Conservation (phyloP, 2,113 vertebrate genomes). For the Clarias magur region DNA sequence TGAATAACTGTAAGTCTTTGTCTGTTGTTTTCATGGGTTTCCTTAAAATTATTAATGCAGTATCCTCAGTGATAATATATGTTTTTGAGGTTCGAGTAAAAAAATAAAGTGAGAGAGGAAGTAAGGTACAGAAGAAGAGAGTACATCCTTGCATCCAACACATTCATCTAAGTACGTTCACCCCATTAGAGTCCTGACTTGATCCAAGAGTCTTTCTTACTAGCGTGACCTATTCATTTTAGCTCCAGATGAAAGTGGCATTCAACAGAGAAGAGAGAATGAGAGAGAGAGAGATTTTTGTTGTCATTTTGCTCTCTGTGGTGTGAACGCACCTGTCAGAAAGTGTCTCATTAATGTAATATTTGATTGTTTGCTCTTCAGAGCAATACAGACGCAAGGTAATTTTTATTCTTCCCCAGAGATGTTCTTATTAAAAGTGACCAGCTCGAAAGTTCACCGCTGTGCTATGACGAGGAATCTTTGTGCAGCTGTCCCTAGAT, state of each 20-base stretch:
- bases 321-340: constrained; percentile 16
- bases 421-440: constrained; percentile 46
- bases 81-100: constrained; percentile 20
- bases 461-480: constrained; percentile 43
- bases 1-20: not conserved
- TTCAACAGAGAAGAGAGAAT: not conserved
- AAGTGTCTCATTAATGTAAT: constrained; percentile 38
- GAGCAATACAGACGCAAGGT: constrained; percentile 1
- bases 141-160: not conserved
- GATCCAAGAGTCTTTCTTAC: constrained; percentile 17
- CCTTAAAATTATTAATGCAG: constrained; percentile 8
- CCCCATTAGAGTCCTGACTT: constrained; percentile 23
- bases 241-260: not conserved
- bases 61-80: not conserved
- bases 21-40: not conserved
- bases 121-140: not conserved
- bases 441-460: constrained; percentile 24
- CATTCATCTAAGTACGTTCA: not conserved
- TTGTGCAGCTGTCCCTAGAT: constrained; percentile 35
- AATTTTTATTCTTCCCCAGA: constrained; percentile 26
- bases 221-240: not conserved
- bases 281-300: constrained; percentile 30
- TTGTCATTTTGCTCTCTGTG: constrained; percentile 30
- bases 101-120: constrained; percentile 29
- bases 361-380: constrained; percentile 31